Evolutionary conservation across 2,888 invertebrate genomes (phyloP), one percentile per base, ranked within the genome.

Genomic region (Cabera pusaria): DNA sequence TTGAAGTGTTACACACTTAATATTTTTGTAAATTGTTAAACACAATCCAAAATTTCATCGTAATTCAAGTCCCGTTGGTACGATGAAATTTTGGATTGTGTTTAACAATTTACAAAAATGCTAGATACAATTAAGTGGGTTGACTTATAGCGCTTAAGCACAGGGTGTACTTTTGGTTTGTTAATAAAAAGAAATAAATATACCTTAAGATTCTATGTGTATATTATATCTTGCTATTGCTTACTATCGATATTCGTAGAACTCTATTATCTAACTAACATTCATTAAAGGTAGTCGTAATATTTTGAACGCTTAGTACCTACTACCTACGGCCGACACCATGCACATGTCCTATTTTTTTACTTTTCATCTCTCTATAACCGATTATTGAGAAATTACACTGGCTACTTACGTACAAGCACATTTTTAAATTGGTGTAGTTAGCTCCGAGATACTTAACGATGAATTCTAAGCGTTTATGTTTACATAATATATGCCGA

Each of bases 61-160:
- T n/a, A n/a, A n/a, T n/a, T n/a, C n/a, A n/a, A n/a, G n/a, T n/a
- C n/a, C n/a, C n/a, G n/a, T n/a, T n/a, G n/a, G n/a, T n/a, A n/a
- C n/a, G n/a, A n/a, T n/a, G n/a, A n/a, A n/a, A n/a, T n/a, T n/a
- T n/a, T n/a, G n/a, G n/a, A n/a, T n/a, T n/a, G n/a, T n/a, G n/a
- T n/a, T n/a, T n/a, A n/a, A n/a, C n/a, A n/a, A n/a, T n/a, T n/a
- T n/a, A n/a, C n/a, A n/a, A 52, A 52, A 47, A 63, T 44, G 59
- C 63, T 63, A 63, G 56, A 48, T 53, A 47, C 56, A 26, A 53
- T 56, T 56, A 55, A 56, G 56, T 64, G 38, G 43, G 58, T 65
- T 64, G 49, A 61, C 54, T 56, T 51, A 60, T 65, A 71, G 63
- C 69, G 72, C 72, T 68, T 67, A 66, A 66, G 71, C 72, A 73